phyloP scores from a whole-genome alignment of 2,113 vertebrate species.

The Dendrocopos noguchii region DNA sequence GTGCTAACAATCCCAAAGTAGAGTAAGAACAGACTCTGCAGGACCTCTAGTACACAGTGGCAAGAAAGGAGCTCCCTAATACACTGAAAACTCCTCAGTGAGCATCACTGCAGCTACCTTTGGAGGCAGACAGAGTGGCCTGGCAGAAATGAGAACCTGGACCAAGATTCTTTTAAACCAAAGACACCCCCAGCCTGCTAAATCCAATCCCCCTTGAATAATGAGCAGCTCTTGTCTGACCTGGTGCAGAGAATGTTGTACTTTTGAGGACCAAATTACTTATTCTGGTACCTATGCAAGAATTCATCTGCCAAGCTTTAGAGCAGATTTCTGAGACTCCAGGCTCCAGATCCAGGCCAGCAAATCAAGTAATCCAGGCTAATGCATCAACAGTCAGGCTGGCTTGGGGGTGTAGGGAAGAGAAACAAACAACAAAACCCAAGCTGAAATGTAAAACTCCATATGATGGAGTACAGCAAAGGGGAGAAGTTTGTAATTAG shows the following conservation, averaged over 20 bases:
- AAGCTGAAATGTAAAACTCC: neutral
- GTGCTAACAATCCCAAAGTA: neutral
- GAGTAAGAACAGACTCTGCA: neutral
- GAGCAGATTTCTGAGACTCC: neutral
- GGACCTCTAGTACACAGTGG: neutral
- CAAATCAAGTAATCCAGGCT: neutral
- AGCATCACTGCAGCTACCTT: neutral
- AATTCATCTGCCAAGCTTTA: neutral
- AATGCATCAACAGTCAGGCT: neutral
- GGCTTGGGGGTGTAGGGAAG: neutral
- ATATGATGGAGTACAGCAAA: neutral
- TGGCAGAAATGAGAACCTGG: neutral
- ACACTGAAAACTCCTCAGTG: neutral
- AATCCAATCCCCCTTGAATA: neutral
- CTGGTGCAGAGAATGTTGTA: neutral
- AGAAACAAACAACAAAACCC: neutral
- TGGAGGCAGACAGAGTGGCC: neutral
- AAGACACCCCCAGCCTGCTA: neutral
- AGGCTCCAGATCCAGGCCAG: neutral
- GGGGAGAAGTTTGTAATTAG: neutral
- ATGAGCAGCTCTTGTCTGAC: neutral
- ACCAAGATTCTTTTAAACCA: neutral
- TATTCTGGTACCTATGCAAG: neutral
- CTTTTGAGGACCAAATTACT: neutral
- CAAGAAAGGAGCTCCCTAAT: rapidly evolving